Conservation (phyloP, 2,797 vertebrate genomes). For the Anabas testudineus region DNA sequence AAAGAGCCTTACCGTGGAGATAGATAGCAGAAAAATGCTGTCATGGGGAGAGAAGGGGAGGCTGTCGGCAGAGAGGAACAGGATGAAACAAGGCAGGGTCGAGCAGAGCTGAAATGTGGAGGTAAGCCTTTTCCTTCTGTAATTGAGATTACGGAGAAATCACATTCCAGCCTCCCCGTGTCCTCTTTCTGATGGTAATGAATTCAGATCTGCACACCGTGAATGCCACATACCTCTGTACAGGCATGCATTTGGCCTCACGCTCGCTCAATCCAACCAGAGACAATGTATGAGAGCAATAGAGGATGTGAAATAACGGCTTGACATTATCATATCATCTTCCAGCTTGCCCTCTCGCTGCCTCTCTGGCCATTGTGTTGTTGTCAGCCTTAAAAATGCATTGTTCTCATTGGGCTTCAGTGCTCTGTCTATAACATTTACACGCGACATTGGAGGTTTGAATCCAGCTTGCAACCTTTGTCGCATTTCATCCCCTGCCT, state of each 20-base stretch:
- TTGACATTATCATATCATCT: constrained; percentile 53
- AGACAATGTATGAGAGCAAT: constrained; percentile 65
- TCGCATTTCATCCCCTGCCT: constrained; percentile 74
- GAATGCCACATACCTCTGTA: constrained; percentile 65
- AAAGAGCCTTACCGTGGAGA: constrained; percentile 72
- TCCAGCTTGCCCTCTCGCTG: constrained; percentile 35
- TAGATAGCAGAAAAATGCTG: constrained; percentile 83
- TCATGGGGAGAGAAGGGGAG: constrained; percentile 81
- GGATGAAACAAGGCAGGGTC: constrained; percentile 81
- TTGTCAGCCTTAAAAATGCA: constrained; percentile 45
- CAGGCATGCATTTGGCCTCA: constrained; percentile 52
- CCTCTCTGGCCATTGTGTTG: constrained; percentile 50
- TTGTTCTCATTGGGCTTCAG: constrained; percentile 31
- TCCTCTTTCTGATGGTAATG: constrained; percentile 62
- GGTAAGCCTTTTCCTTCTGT: constrained; percentile 77
- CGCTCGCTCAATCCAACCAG: constrained; percentile 36
- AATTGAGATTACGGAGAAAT: constrained; percentile 33
- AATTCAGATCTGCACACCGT: constrained; percentile 47
- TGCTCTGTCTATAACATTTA: constrained; percentile 20
- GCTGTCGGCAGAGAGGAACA: constrained; percentile 79
- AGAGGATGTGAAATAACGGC: constrained; percentile 76
- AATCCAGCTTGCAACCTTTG: constrained; percentile 76
- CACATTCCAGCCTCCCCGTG: constrained; percentile 48
- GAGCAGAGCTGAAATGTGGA: constrained; percentile 81
- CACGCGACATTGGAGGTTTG: constrained; percentile 47